Evolutionary conservation across 2,888 invertebrate genomes (phyloP).

Genomic region (Aleiodes alternator): DNA sequence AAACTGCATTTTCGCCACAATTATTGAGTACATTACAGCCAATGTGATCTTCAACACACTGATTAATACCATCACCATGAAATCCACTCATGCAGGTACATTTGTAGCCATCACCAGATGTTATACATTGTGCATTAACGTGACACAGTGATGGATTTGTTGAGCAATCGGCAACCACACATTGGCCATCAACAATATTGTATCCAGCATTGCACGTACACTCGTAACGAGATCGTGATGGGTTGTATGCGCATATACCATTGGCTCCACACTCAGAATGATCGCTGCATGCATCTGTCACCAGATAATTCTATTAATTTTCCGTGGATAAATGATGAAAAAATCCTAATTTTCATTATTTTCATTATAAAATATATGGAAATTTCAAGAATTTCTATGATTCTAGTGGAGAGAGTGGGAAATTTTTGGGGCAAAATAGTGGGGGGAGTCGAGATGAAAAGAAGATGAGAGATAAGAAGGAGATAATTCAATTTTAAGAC

Average conservation of each 20-base stretch:
- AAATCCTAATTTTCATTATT: background rate
- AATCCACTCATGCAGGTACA: slow-evolving; percentile 82
- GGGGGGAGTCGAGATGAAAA: too few relatives aligned
- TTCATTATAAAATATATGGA: slow-evolving; percentile 1
- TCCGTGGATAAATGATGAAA: background rate
- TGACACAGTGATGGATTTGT: slow-evolving; percentile 77
- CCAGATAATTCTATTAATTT: background rate
- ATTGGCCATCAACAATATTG: slow-evolving; percentile 74
- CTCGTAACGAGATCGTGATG: slow-evolving; percentile 79
- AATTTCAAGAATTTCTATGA: slow-evolving; percentile 55
- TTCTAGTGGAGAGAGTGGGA: background rate
- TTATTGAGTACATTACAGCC: slow-evolving; percentile 86
- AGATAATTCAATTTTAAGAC: too few relatives aligned
- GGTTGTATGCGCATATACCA: slow-evolving; percentile 84
- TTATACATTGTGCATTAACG: slow-evolving; percentile 77
- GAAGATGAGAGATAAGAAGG: too few relatives aligned
- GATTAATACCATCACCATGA: slow-evolving; percentile 70
- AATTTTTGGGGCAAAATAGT: background rate
- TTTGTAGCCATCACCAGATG: slow-evolving; percentile 76
- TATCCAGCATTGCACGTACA: slow-evolving; percentile 89
- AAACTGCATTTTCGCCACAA: slow-evolving; percentile 88
- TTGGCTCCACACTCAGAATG: slow-evolving; percentile 83
- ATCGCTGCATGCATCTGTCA: slow-evolving; percentile 79
- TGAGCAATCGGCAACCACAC: slow-evolving; percentile 68
- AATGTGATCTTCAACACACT: slow-evolving; percentile 70